phyloP scores from a whole-genome alignment of 2,888 invertebrate genomes.

The Mimachlamys varia region DNA sequence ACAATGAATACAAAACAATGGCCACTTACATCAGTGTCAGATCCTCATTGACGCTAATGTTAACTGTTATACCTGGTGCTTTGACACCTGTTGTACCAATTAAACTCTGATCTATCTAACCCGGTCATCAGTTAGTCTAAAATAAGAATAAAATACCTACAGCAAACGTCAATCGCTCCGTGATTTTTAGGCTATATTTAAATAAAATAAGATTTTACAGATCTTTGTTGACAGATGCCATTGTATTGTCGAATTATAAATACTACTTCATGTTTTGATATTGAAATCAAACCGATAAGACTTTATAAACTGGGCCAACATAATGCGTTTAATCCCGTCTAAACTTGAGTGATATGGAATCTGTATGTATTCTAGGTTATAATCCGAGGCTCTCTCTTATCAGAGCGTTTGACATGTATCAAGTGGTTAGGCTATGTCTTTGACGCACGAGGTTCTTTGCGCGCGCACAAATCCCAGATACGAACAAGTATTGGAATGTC shows the following conservation, averaged over 20 bases:
- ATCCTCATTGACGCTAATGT: background rate
- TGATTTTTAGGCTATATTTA: background rate
- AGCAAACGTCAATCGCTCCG: background rate
- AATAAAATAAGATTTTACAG: background rate
- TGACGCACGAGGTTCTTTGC: constrained; percentile 30
- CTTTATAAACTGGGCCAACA: background rate
- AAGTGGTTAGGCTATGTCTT: background rate
- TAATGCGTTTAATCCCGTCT: background rate
- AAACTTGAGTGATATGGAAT: background rate
- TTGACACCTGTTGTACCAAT: background rate
- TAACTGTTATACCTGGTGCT: background rate
- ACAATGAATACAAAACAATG: background rate
- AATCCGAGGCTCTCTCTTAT: background rate
- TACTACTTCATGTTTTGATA: background rate
- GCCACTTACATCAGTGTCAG: background rate
- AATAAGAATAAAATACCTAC: background rate
- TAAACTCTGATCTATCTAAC: background rate
- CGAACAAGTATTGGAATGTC: background rate
- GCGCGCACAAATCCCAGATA: background rate
- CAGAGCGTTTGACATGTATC: background rate
- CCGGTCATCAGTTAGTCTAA: background rate
- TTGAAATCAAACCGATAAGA: background rate
- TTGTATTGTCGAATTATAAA: background rate
- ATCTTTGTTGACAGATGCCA: background rate
- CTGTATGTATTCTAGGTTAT: background rate